Percentiles rank a stretch among this genome's conserved stretches.
Conservation (phyloP, 2,888 invertebrate genomes). For the Torymus aiolomorphi region DNA sequence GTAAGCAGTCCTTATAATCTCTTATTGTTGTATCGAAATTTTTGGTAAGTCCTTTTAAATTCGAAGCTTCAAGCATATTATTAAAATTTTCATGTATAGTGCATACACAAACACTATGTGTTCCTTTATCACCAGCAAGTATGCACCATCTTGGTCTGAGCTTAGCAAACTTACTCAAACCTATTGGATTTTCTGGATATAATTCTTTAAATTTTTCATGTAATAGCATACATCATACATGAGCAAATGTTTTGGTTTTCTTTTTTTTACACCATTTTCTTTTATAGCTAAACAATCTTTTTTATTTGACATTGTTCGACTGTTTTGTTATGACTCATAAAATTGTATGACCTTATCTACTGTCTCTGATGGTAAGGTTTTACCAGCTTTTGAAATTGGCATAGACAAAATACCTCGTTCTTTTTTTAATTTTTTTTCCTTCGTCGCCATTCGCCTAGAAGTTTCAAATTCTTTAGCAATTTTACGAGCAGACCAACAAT, state of each 20-base stretch:
- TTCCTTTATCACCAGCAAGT: conserved; percentile 49
- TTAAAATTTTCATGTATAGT: conserved; percentile 56
- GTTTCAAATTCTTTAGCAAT: background rate
- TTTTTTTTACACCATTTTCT: background rate
- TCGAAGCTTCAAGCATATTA: background rate
- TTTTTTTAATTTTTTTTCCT: no score
- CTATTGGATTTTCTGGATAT: background rate
- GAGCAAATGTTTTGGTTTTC: background rate
- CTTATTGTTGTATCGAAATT: background rate
- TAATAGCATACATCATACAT: background rate
- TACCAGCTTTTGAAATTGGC: background rate
- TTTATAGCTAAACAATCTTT: background rate
- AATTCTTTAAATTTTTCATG: background rate
- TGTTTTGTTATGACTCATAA: conserved; percentile 2
- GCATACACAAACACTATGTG: conserved; percentile 56
- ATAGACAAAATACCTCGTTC: conserved; percentile 7
- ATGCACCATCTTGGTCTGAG: conserved; percentile 49
- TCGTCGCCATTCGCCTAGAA: background rate
- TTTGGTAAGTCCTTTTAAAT: background rate
- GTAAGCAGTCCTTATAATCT: background rate
- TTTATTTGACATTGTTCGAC: no score
- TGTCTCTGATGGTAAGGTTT: background rate
- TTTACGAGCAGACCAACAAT: background rate
- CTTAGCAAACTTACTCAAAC: conserved; percentile 3
- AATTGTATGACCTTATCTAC: conserved; percentile 1